These are phyloP conservation scores for Sminthurides bifidus DNA, from an alignment of 1,140 invertebrate genomes.

Conservation along the genomic window DNA sequence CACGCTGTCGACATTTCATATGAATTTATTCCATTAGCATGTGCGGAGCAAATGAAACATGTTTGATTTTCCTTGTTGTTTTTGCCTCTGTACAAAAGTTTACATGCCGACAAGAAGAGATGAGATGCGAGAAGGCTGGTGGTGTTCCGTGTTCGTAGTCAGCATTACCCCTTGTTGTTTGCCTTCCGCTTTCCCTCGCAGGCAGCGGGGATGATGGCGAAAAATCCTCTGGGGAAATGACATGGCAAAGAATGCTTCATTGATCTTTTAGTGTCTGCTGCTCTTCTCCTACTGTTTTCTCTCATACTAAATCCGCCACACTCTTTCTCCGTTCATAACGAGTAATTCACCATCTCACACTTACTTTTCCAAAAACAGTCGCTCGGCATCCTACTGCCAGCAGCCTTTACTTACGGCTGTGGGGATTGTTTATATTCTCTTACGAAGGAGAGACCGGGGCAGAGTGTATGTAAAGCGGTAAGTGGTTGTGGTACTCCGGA, in stretches of 20 bases:
- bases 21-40: no score
- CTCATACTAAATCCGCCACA: neutral
- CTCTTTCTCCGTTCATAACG: neutral
- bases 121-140: no score
- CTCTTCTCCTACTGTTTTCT: neutral
- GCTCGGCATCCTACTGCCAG: neutral
- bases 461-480: no score
- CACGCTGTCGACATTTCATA: no score
- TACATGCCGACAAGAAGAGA: no score
- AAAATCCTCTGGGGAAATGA: slow-evolving; percentile 22
- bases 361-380: neutral
- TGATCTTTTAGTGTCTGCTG: slow-evolving; percentile 23
- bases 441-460: no score
- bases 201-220: slow-evolving; percentile 14
- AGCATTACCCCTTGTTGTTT: no score
- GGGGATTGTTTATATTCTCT: neutral
- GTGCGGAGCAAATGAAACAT: no score
- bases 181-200: no score
- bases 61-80: slow-evolving; percentile 13
- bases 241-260: slow-evolving; percentile 21
- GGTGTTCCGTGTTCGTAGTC: no score
- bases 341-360: neutral
- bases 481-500: no score
- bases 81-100: no score
- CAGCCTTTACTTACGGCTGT: neutral